Evolutionary conservation across 64 coral and sea anemone genomes (phyloP).

Genomic region (Porites australiensis): DNA sequence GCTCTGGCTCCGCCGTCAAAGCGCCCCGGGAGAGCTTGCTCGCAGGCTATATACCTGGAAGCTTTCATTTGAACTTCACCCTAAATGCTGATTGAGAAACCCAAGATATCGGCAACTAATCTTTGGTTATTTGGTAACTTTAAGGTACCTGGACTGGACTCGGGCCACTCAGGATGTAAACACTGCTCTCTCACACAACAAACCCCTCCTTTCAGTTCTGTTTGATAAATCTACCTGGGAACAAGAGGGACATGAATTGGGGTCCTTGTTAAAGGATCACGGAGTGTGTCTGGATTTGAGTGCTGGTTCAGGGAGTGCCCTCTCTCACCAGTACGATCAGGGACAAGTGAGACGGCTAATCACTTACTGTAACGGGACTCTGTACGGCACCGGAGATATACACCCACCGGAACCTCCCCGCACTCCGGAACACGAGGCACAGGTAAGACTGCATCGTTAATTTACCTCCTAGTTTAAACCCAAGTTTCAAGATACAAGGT

Average conservation of each 20-base stretch:
- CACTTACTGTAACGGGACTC: slow-evolving; percentile 64
- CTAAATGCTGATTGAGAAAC: too few relatives aligned
- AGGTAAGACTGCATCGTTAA: slow-evolving; percentile 10
- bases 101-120: too few relatives aligned
- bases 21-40: too few relatives aligned
- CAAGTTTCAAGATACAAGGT: too few relatives aligned
- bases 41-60: too few relatives aligned
- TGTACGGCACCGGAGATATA: slow-evolving; percentile 93
- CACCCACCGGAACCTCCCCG: slow-evolving; percentile 88
- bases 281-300: slow-evolving; percentile 75
- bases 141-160: slow-evolving; percentile 67
- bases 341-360: slow-evolving; percentile 73
- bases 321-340: slow-evolving; percentile 94
- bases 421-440: slow-evolving; percentile 77
- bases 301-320: slow-evolving; percentile 80
- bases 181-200: slow-evolving; percentile 46
- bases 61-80: too few relatives aligned
- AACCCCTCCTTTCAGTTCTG: slow-evolving; percentile 61
- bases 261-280: slow-evolving; percentile 19
- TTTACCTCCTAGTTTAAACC: too few relatives aligned
- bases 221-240: slow-evolving; percentile 72
- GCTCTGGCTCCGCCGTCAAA: too few relatives aligned
- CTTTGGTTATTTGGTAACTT: neutral
- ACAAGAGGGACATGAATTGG: slow-evolving; percentile 44
- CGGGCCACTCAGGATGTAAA: slow-evolving; percentile 66